phyloP scores from a whole-genome alignment of 2,888 invertebrate genomes.

The Laspeyria flexula region DNA sequence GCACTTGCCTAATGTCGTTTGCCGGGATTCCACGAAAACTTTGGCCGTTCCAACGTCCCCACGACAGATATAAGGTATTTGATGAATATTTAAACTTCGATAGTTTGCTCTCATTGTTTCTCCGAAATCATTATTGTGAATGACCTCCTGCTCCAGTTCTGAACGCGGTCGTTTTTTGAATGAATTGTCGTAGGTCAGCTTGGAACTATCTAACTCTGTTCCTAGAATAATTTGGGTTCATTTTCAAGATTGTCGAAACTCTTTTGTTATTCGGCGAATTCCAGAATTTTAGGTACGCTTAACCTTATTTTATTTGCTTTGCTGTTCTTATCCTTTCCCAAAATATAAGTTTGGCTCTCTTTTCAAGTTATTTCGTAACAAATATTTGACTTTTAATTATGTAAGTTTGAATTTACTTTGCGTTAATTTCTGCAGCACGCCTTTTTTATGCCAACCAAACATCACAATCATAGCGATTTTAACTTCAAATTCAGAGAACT shows the following conservation, averaged over 20 bases:
- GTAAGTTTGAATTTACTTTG: too few relatives aligned
- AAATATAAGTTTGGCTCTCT: not conserved
- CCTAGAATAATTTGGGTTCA: slow-evolving; percentile 20
- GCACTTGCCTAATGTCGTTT: slow-evolving; percentile 46
- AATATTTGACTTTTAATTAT: not conserved
- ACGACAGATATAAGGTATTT: slow-evolving; percentile 48
- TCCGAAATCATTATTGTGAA: slow-evolving; percentile 35
- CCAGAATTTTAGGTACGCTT: not conserved
- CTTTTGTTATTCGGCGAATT: slow-evolving; percentile 12
- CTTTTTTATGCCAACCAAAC: too few relatives aligned
- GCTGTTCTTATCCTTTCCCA: not conserved
- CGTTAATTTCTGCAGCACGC: too few relatives aligned
- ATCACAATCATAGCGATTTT: too few relatives aligned
- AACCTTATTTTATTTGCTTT: not conserved
- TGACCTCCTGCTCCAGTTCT: slow-evolving; percentile 24
- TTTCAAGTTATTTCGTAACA: not conserved
- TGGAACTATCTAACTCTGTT: slow-evolving; percentile 17
- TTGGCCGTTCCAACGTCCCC: slow-evolving; percentile 37
- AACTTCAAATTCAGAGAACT: not conserved
- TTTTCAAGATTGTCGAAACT: slow-evolving; percentile 18
- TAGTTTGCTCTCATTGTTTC: slow-evolving; percentile 42
- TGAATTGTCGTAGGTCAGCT: slow-evolving; percentile 34
- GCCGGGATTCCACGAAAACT: slow-evolving; percentile 41
- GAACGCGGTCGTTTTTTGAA: slow-evolving; percentile 20
- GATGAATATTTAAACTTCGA: slow-evolving; percentile 51